Conservation (phyloP, 2,113 vertebrate genomes). For the Strigops habroptila region DNA sequence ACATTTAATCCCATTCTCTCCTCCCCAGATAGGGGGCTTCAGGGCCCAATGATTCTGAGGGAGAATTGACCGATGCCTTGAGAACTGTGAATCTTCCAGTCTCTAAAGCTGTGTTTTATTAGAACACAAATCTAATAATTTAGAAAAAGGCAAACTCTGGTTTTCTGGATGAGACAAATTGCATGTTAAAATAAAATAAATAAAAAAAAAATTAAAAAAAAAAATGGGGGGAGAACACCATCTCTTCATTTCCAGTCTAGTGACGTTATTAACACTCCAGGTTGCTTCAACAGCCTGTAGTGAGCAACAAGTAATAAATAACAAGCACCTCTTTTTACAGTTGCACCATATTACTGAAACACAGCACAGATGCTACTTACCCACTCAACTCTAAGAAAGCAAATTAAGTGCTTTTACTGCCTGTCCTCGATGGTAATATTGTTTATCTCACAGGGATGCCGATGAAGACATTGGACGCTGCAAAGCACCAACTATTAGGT, state of each 20-base stretch:
- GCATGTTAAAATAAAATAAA: neutral
- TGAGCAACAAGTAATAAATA: neutral
- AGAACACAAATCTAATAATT: neutral
- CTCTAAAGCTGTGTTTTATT: neutral
- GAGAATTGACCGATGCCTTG: neutral
- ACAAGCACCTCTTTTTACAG: neutral
- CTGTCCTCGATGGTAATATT: fast-evolving
- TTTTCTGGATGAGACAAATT: neutral
- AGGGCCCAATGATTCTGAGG: neutral
- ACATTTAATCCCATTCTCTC: neutral
- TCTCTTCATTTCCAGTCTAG: neutral
- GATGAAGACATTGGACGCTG: neutral
- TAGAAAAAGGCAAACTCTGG: neutral
- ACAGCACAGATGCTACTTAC: neutral
- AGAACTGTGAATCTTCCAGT: neutral
- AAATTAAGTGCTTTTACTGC: neutral
- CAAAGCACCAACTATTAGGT: neutral
- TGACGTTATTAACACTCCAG: neutral
- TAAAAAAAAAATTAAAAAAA: neutral
- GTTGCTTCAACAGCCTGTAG: neutral
- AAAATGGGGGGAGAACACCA: neutral
- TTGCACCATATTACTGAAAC: neutral
- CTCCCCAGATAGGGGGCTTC: neutral
- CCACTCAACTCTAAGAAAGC: neutral
- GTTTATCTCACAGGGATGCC: neutral